These are phyloP conservation scores for Callocephalon fimbriatum DNA, from an alignment of 2,113 vertebrate species.

Conservation along the genomic window DNA sequence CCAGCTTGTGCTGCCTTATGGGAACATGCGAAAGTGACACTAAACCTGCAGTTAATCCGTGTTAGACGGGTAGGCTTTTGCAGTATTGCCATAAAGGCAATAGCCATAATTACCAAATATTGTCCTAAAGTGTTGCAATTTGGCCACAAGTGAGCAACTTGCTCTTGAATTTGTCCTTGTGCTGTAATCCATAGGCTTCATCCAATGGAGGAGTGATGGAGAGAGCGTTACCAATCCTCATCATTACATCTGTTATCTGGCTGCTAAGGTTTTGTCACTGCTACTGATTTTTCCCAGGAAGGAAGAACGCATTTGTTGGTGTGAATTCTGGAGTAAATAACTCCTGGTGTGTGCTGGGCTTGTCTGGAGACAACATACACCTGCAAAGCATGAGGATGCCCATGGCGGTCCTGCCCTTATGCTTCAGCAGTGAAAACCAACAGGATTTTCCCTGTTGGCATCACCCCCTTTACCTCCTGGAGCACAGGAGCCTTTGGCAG, in stretches of 20 bases:
- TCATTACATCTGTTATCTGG: accelerated
- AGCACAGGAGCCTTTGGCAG: not conserved
- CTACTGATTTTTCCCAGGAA: not conserved
- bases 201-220: accelerated
- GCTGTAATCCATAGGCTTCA: not conserved
- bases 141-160: not conserved
- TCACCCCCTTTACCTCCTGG: not conserved
- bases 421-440: accelerated
- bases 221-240: accelerated
- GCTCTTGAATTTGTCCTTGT: not conserved
- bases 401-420: not conserved
- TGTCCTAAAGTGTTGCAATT: not conserved
- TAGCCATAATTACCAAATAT: not conserved
- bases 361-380: accelerated
- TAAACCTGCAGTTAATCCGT: not conserved
- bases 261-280: not conserved
- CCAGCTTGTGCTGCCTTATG: not conserved
- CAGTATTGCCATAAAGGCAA: not conserved
- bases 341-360: not conserved
- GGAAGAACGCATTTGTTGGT: not conserved
- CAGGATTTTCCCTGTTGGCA: accelerated
- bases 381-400: accelerated
- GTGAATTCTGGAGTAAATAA: not conserved
- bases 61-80: not conserved
- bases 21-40: not conserved